phyloP scores from a whole-genome alignment of 2,888 invertebrate genomes.

The Nemapogon koenigi region DNA sequence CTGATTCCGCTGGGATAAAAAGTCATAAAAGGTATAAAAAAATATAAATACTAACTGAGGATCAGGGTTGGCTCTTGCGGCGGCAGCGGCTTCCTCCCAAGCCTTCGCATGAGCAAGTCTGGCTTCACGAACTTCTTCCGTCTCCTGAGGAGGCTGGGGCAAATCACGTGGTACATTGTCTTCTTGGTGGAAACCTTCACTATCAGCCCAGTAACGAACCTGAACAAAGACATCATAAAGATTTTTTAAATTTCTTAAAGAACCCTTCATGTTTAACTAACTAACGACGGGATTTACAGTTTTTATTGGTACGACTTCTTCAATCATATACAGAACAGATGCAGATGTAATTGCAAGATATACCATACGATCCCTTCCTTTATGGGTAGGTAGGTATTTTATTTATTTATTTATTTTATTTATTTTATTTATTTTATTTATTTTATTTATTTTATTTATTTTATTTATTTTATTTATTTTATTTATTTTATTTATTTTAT shows the following conservation, averaged over 20 bases:
- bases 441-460: too few species aligned
- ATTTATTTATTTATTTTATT: too few species aligned
- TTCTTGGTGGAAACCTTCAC: slow-evolving; percentile 79
- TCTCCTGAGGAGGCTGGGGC: slow-evolving; percentile 68
- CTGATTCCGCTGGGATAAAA: not conserved
- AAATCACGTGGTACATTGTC: slow-evolving; percentile 71
- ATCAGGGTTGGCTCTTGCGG: slow-evolving; percentile 32
- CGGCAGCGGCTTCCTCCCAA: slow-evolving; percentile 71
- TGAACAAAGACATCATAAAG: slow-evolving; percentile 25
- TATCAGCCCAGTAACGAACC: slow-evolving; percentile 78
- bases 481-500: too few species aligned
- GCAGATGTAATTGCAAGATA: too few species aligned
- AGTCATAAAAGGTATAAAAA: too few species aligned
- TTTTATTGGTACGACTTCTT: slow-evolving; percentile 70
- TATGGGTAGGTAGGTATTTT: too few species aligned
- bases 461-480: too few species aligned
- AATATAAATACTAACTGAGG: slow-evolving; percentile 4
- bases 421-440: too few species aligned
- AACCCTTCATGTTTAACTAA: not conserved
- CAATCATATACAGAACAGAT: too few species aligned
- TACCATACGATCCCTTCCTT: too few species aligned
- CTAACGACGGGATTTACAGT: not conserved
- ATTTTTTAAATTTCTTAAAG: slow-evolving; percentile 1
- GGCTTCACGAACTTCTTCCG: slow-evolving; percentile 73
- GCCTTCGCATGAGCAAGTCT: slow-evolving; percentile 71